These are phyloP conservation scores for Acropternis orthonyx DNA, from an alignment of 2,797 vertebrate species.

Conservation along the genomic window DNA sequence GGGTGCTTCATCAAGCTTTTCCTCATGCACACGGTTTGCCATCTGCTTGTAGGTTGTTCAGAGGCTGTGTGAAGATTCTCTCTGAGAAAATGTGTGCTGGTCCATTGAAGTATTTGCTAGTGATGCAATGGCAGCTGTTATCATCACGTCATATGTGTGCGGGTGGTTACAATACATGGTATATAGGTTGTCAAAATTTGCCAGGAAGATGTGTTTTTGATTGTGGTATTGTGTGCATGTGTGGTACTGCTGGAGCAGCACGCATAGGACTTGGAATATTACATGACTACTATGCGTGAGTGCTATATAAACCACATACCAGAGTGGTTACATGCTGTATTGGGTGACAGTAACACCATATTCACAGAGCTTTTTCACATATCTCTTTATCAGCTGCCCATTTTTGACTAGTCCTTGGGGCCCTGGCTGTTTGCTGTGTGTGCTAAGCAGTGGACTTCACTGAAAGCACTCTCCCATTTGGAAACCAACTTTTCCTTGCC, in stretches of 20 bases:
- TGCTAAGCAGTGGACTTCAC: constrained; percentile 27
- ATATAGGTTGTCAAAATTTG: constrained; percentile 67
- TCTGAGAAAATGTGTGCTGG: constrained; percentile 59
- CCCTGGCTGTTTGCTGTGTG: constrained; percentile 16
- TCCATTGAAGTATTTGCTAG: constrained; percentile 61
- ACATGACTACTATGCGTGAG: constrained; percentile 63
- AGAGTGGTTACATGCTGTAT: constrained; percentile 68
- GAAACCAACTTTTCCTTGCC: constrained; percentile 20
- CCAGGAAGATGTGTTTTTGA: constrained; percentile 71
- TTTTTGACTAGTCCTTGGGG: constrained; percentile 8
- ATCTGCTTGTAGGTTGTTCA: constrained; percentile 59
- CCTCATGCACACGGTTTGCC: constrained; percentile 49
- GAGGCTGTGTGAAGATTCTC: constrained; percentile 61
- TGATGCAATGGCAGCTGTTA: constrained; percentile 70
- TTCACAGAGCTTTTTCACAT: constrained; percentile 62
- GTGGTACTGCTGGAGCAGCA: constrained; percentile 70
- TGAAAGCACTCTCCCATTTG: neutral
- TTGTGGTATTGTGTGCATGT: constrained; percentile 70
- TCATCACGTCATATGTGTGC: constrained; percentile 69
- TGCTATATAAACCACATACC: constrained; percentile 67
- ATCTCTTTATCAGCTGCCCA: constrained; percentile 59
- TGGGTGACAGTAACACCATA: constrained; percentile 67
- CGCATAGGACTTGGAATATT: constrained; percentile 65
- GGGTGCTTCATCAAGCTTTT: constrained; percentile 51
- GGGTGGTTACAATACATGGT: constrained; percentile 68